Evolutionary conservation across 2,888 invertebrate species (phyloP), one percentile per base, ranked within the genome.

Genomic region (Cantharis rufa): DNA sequence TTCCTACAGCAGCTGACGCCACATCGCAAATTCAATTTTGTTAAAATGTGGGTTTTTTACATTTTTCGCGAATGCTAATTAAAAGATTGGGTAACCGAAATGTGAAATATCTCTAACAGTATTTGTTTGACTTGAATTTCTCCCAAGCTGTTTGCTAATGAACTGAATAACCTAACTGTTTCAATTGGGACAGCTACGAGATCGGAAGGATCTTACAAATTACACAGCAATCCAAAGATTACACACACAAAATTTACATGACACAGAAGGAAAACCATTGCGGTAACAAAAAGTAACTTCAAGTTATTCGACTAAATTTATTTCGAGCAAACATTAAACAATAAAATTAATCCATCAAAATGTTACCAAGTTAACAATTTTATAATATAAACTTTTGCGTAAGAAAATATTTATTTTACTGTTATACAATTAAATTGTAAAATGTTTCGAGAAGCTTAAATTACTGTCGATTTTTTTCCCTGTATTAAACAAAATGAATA

Each of bases 61-160:
- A 28, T 32, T 48, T 32, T 48, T 48, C 7, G 48, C 1, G 7
- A 48, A n/a, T 48, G n/a, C 1, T 48, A 48, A 48, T 48, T 48
- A 48, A n/a, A 48, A n/a, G n/a, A 48, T 48, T 48, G 3, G 48
- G 32, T 32, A 5, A n/a, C 24, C 75, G 61, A 75, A 74, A 74
- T 72, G 15, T 75, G 69, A 78, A 74, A 74, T 72, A 70, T 72
- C 75, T 75, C 71, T 72, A 72, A 62, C 70, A 76, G 70, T 76
- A 70, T 75, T 72, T 78, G 75, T 78, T 78, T 78, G 72, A 75
- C 72, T 78, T 78, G 72, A 76, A 74, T 76, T 70, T 75, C 76
- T 72, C 18, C 62, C 24, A 48, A 71, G 74, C 62, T 76, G 76
- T 72, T 76, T 74, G 71, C 74, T 78, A 76, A 78, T 78, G 76